These are phyloP conservation scores for Brachypodius melanocephalos DNA, from an alignment of 2,113 vertebrate genomes.

Conservation along the genomic window DNA sequence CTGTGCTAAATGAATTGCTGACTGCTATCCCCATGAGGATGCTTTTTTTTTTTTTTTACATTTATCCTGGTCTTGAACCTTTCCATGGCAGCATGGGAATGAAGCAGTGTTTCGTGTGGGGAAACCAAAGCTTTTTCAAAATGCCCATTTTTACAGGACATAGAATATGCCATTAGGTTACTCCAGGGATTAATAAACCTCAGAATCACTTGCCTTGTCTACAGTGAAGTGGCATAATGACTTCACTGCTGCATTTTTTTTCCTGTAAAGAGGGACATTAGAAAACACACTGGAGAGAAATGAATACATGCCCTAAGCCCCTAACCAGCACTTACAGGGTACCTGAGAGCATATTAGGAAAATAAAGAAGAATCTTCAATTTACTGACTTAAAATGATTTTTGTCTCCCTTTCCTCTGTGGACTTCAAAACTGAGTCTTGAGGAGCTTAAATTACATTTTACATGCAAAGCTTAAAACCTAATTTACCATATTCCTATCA, in stretches of 20 bases:
- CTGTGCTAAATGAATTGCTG: neutral
- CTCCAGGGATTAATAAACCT: constrained; percentile 36
- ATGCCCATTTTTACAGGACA: neutral
- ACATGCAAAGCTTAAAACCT: neutral
- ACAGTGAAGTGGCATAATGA: constrained; percentile 7
- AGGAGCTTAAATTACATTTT: constrained; percentile 23
- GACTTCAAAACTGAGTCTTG: neutral
- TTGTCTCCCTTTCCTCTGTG: neutral
- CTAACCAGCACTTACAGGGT: neutral
- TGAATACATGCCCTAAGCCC: neutral
- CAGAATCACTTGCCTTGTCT: constrained; percentile 24
- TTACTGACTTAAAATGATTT: neutral
- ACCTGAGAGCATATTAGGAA: constrained; percentile 23
- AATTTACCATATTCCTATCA: constrained; percentile 14
- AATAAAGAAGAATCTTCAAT: constrained; percentile 42
- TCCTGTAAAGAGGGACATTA: neutral
- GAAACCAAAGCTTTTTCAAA: neutral
- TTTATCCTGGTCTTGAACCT: neutral
- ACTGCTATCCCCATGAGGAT: neutral
- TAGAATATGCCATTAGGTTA: neutral
- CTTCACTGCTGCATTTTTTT: neutral
- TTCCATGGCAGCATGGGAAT: neutral
- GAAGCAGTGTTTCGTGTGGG: neutral
- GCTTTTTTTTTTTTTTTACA: neutral
- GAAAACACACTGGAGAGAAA: constrained; percentile 35